Base-by-base conservation (phyloP, 2,888 invertebrate species). In the Aleiodes leptofemur region DNA sequence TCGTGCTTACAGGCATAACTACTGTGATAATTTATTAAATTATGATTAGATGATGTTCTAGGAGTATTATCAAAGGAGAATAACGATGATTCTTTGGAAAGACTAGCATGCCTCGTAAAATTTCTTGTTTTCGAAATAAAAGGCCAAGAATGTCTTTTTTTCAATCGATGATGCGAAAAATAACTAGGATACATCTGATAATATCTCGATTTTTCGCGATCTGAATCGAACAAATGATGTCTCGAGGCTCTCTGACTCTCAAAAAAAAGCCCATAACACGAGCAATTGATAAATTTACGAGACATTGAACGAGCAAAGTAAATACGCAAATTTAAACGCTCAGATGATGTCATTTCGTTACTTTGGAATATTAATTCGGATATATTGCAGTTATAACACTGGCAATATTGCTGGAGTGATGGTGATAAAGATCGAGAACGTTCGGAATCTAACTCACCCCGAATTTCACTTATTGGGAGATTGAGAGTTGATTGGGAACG, bases 311-410 rank as follows among this genome's bases (percentile, higher is more conserved):
- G 82, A 7, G 82, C 81, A 74, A 87, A 86, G 75, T 87, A 86
- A 0, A 80, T 82, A 51, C 83, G 81, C 29, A 87, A 86, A 57
- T 88, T 86, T 4, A 82, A 83, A 34, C 84, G 85, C 77, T 88
- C 87, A n/a, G 83, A 76, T 0, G 84, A 83, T 9, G 86, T 84
- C 13, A 87, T 80, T 51, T 86, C 83, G 38, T 82, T 78, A 73
- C 87, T 87, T 57, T 83, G 83, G 29, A 83, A 64, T n/a, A 88
- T 87, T 77, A 87, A 79, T 77, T 85, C 84, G 9, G 86, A 85
- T 0, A 88, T 86, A 79, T 86, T 87, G 81, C 87, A 88, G 74
- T 88, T 87, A 80, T 88, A 87, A 76, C 87, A 87, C 55, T 82
- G 78, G 79, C 87, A 86, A 48, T 64, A 13, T 31, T 31, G n/a